These are phyloP conservation scores for Ctena decussata DNA, from an alignment of 2,888 invertebrate species.

Conservation along the genomic window DNA sequence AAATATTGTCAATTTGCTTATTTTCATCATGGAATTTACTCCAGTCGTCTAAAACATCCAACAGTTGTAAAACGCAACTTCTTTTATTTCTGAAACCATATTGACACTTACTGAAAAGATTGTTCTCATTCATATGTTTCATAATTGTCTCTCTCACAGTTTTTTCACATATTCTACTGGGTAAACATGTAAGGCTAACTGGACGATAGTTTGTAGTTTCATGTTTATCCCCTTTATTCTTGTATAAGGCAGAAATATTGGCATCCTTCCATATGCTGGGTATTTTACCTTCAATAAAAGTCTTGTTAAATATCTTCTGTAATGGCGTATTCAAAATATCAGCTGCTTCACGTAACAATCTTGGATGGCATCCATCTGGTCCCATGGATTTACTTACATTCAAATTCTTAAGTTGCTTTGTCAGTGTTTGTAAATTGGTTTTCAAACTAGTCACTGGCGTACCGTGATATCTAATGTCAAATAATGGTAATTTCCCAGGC, in stretches of 20 bases:
- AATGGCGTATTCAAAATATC: neutral
- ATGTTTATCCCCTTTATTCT: neutral
- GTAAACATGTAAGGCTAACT: neutral
- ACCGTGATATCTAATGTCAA: constrained; percentile 1
- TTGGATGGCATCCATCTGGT: neutral
- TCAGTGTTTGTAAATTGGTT: neutral
- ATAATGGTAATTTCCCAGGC: neutral
- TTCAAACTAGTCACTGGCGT: neutral
- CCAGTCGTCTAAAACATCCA: neutral
- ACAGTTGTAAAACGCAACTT: neutral
- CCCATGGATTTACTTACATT: neutral
- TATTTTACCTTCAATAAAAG: neutral
- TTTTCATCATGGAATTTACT: neutral
- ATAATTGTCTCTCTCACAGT: neutral
- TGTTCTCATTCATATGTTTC: neutral
- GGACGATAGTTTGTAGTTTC: neutral
- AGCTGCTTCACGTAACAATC: neutral
- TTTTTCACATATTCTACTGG: neutral
- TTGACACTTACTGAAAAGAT: neutral
- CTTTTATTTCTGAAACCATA: neutral
- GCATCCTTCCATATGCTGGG: neutral
- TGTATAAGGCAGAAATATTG: neutral
- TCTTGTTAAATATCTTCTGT: neutral
- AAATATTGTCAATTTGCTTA: neutral
- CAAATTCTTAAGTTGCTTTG: neutral